phyloP scores from a whole-genome alignment of 64 coral and sea anemone species.

The Anthopleura sola region DNA sequence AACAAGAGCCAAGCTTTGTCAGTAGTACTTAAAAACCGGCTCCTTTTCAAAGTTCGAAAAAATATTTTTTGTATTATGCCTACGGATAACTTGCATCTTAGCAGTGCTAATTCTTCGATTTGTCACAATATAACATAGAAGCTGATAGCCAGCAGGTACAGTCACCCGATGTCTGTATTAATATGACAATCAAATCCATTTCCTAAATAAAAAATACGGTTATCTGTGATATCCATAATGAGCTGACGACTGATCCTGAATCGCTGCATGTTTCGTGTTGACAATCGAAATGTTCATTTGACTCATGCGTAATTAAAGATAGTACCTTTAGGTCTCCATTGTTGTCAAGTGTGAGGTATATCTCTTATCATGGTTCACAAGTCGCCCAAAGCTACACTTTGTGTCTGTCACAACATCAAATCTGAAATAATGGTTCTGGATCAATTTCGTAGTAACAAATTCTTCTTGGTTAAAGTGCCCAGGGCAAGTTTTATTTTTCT shows the following conservation, averaged over 20 bases:
- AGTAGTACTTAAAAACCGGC: no score
- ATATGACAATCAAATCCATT: no score
- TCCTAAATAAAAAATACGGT: no score
- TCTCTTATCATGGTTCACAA: neutral
- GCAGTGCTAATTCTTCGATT: no score
- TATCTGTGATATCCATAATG: neutral
- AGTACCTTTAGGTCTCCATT: neutral
- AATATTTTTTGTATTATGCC: no score
- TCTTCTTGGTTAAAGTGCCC: neutral
- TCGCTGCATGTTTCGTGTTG: neutral
- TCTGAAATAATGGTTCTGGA: neutral
- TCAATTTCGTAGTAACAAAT: neutral
- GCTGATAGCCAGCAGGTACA: no score
- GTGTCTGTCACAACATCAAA: neutral
- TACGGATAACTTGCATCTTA: no score
- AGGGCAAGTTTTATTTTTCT: neutral
- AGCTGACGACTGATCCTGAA: neutral
- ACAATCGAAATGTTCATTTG: neutral
- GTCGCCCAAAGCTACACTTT: slow-evolving; percentile 1
- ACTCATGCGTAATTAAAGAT: neutral
- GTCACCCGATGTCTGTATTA: no score
- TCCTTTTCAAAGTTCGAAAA: no score
- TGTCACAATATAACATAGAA: no score
- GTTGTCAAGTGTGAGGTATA: neutral
- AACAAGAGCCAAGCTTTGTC: no score